Percentiles rank a stretch among this genome's conserved stretches.
Conservation (phyloP, 2,113 vertebrate species). For the Alligator mississippiensis region DNA sequence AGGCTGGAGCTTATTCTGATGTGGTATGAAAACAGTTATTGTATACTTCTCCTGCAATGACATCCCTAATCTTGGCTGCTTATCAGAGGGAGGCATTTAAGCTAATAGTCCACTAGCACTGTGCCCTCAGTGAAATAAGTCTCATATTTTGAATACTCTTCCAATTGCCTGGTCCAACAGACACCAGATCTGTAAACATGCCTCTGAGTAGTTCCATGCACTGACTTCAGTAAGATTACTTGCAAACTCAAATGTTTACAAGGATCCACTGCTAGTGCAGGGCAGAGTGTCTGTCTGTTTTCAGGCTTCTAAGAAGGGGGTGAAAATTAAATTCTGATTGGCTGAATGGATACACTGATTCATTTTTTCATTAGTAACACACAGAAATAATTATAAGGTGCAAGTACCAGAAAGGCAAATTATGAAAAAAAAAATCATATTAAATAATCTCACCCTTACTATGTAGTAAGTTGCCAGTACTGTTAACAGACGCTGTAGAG, state of each 20-base stretch:
- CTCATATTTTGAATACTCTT: not conserved
- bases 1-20: not conserved
- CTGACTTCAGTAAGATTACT: not conserved
- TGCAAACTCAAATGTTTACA: not conserved
- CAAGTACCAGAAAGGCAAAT: not conserved
- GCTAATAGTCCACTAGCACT: not conserved
- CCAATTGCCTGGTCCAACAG: not conserved
- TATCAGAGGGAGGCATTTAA: not conserved
- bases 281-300: not conserved
- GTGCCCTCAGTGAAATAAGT: not conserved
- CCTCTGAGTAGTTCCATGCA: not conserved
- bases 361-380: not conserved
- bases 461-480: not conserved
- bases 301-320: not conserved
- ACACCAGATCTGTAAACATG: not conserved
- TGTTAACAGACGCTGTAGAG: not conserved
- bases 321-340: not conserved
- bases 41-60: not conserved
- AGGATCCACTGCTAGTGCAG: not conserved
- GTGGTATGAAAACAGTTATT: not conserved
- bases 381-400: not conserved
- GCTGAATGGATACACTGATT: not conserved
- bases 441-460: not conserved
- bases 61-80: not conserved
- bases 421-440: not conserved